phyloP scores from a whole-genome alignment of 2,888 invertebrate genomes.

The Pyrrhosoma nymphula region DNA sequence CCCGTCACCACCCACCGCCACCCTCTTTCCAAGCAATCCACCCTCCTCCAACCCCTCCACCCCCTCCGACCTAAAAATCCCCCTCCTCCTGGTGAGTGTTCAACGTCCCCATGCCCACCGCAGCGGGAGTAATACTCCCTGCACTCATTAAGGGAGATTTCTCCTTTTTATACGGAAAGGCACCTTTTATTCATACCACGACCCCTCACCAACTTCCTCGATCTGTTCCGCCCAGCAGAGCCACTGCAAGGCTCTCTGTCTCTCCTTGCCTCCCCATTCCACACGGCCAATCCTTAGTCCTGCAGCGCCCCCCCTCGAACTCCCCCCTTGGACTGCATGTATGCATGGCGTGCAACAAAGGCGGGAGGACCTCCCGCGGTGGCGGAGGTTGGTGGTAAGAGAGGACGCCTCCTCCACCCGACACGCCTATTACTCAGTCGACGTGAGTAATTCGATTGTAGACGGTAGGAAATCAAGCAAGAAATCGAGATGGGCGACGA shows the following conservation, averaged over 20 bases:
- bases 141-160: constrained; percentile 57
- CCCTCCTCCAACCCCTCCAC: not conserved
- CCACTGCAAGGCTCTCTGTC: not conserved
- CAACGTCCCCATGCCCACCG: constrained; percentile 37
- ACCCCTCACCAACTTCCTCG: constrained; percentile 10
- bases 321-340: not conserved
- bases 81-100: constrained; percentile 2
- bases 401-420: not conserved
- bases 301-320: not conserved
- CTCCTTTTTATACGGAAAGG: constrained; percentile 43
- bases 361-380: not conserved
- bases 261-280: not conserved
- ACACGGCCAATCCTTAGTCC: not conserved
- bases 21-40: not conserved
- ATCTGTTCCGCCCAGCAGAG: not conserved
- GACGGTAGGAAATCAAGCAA: constrained; percentile 34
- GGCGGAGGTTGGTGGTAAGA: not conserved
- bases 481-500: not conserved
- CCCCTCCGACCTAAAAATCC: not conserved
- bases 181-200: constrained; percentile 50
- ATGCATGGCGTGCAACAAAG: constrained; percentile 29
- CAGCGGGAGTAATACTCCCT: constrained; percentile 66
- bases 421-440: constrained; percentile 58
- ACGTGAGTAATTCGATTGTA: constrained; percentile 46
- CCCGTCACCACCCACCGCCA: not conserved